These are phyloP conservation scores for Sylvilagus bachmani DNA, from an alignment of 2,113 vertebrate genomes.

Conservation along the genomic window DNA sequence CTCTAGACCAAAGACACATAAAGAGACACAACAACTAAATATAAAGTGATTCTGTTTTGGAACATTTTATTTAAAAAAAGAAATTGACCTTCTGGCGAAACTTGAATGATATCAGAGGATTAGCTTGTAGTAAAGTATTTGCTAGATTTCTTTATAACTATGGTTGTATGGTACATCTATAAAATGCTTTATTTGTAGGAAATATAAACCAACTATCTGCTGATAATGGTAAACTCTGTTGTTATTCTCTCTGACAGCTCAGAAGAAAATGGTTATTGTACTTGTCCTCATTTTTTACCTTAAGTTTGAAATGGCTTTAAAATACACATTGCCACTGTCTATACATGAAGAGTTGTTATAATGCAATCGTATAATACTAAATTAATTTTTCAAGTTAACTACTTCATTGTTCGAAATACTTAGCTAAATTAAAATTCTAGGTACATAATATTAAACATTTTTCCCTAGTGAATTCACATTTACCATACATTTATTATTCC, in stretches of 20 bases:
- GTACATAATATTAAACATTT: neutral
- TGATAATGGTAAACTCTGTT: neutral
- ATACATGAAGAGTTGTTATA: neutral
- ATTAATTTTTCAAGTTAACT: neutral
- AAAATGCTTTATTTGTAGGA: neutral
- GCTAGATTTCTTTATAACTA: neutral
- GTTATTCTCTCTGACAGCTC: neutral
- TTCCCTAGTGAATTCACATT: neutral
- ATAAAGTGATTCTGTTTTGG: neutral
- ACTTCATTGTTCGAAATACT: neutral
- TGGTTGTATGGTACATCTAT: neutral
- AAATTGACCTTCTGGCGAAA: too few relatives aligned
- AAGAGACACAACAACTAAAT: neutral
- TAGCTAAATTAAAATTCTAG: neutral
- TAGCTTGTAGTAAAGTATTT: neutral
- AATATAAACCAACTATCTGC: neutral
- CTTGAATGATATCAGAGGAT: neutral
- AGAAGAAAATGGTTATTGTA: neutral
- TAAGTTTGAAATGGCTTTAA: conserved; percentile 14
- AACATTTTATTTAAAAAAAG: neutral
- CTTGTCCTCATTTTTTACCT: neutral
- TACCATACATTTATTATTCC: neutral
- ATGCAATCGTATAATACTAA: neutral
- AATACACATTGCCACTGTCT: neutral
- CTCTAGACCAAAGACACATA: neutral